Evolutionary conservation across 1,140 invertebrate genomes (phyloP), one percentile per base, ranked within the genome.

Genomic region (Aphis craccivora): DNA sequence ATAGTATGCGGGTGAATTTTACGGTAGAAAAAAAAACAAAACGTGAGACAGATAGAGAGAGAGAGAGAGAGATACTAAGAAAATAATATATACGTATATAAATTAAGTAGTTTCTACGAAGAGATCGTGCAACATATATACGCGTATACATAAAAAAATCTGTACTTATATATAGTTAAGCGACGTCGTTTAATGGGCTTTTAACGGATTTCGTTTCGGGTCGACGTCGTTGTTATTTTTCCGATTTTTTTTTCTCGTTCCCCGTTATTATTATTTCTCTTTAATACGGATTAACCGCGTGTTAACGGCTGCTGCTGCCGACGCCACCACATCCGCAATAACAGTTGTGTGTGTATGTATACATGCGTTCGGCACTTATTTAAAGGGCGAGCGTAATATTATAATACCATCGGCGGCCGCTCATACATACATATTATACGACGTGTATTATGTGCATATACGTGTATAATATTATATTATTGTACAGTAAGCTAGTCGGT

Each of bases 121-220:
- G 2, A 43, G n/a, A 76, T 5, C 35, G 53, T 90, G 25, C 25
- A 9, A 23, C 20, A 22, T 89, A 55, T 89, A 89, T 14, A 8
- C 20, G 25, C 18, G 1, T 88, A 89, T 89, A 89, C 1, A 90
- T 18, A 90, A 43, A 55, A 40, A 40, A 40, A 76, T 9, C 22
- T 76, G 37, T 55, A 90, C 40, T 60, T 11, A 84, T 87, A 48
- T 55, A 37, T 60, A 20, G 14, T 43, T 83, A 83, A 92, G 90
- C 67, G 90, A 92, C 90, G 90, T 83, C 90, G 67, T 92, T 92
- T 92, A 92, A 92, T 92, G 67, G 60, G 90, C 90, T 92, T 92
- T 81, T 92, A 90, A 90, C 89, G 89, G 89, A 90, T 90, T 90
- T 90, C 14, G 23, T 90, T 90, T 90, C 55, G 89, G 37, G 55